Conservation (phyloP, 2,113 vertebrate genomes). For the Carassius carassius region DNA sequence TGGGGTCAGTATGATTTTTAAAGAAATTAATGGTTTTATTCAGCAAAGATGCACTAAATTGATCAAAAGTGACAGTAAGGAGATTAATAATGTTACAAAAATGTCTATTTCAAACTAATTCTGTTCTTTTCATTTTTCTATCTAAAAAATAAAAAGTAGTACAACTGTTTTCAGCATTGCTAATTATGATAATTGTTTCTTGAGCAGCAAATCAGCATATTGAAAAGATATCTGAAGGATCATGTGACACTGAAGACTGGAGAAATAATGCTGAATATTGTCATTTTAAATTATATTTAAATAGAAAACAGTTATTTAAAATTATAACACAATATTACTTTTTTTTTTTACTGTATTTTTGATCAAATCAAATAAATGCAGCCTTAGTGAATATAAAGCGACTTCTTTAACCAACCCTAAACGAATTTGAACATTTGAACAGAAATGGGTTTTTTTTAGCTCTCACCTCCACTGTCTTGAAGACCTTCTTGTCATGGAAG, state of each 20-base stretch:
- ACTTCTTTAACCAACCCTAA: not conserved
- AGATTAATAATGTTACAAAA: too few relatives aligned
- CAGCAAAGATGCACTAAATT: too few relatives aligned
- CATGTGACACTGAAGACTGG: not conserved
- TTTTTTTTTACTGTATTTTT: not conserved
- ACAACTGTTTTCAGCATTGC: not conserved
- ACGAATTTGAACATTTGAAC: not conserved
- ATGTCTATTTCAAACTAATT: too few relatives aligned
- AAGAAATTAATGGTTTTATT: too few relatives aligned
- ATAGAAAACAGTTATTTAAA: not conserved
- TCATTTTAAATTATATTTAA: not conserved
- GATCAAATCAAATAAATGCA: not conserved
- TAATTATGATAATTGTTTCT: not conserved
- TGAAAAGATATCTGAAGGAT: not conserved
- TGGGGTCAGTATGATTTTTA: too few relatives aligned
- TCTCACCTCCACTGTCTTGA: constrained; percentile 86
- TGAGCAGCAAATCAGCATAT: not conserved
- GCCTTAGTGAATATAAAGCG: not conserved
- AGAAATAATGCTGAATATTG: not conserved
- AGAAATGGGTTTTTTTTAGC: not conserved
- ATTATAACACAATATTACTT: not conserved
- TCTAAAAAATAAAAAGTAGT: not conserved
- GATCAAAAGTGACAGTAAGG: too few relatives aligned
- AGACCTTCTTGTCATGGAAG: constrained; percentile 89
- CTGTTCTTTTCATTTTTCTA: too few relatives aligned